A percentile compares a stretch with the other conserved stretches of the same genome.
These are phyloP conservation scores for Lutjanus erythropterus DNA, from an alignment of 2,113 vertebrate species.

Conservation along the genomic window DNA sequence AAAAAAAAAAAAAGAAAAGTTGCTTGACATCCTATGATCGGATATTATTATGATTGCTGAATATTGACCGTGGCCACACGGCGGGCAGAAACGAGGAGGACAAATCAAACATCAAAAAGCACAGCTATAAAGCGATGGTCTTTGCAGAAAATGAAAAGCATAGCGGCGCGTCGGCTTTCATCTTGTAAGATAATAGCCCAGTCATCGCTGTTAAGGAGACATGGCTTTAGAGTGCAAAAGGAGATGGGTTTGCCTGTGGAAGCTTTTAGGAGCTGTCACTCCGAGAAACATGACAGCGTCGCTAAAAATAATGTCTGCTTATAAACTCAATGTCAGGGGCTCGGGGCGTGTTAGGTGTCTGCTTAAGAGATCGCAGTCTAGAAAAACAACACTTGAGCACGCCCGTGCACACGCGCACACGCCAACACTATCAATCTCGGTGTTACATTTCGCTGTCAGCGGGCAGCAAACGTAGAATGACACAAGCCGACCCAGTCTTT, in stretches of 20 bases:
- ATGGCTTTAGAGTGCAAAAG: constrained; percentile 72
- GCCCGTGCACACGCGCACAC: constrained; percentile 21
- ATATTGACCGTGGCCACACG: constrained; percentile 73
- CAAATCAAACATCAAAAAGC: constrained; percentile 78
- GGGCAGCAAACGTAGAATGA: constrained; percentile 66
- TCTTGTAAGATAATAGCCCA: constrained; percentile 81
- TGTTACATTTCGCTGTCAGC: constrained; percentile 76
- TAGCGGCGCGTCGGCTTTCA: constrained; percentile 75
- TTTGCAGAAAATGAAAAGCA: constrained; percentile 73
- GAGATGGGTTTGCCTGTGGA: constrained; percentile 72
- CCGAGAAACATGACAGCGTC: constrained; percentile 67
- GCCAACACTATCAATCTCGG: constrained; percentile 66
- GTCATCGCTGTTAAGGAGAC: constrained; percentile 75
- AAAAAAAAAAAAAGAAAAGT: constrained; percentile 44
- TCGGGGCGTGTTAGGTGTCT: constrained; percentile 76
- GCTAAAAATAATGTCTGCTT: constrained; percentile 82
- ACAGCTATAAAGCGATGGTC: constrained; percentile 51
- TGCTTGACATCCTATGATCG: constrained; percentile 71
- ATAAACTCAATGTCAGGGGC: constrained; percentile 79
- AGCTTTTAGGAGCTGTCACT: constrained; percentile 82
- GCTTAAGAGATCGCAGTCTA: constrained; percentile 71
- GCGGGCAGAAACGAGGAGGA: constrained; percentile 61
- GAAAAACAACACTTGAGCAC: constrained; percentile 63
- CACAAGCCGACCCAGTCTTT: constrained; percentile 71
- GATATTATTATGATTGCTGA: constrained; percentile 77